Conservation (phyloP, 1,140 invertebrate genomes). For the Mesaphorura yosii region DNA sequence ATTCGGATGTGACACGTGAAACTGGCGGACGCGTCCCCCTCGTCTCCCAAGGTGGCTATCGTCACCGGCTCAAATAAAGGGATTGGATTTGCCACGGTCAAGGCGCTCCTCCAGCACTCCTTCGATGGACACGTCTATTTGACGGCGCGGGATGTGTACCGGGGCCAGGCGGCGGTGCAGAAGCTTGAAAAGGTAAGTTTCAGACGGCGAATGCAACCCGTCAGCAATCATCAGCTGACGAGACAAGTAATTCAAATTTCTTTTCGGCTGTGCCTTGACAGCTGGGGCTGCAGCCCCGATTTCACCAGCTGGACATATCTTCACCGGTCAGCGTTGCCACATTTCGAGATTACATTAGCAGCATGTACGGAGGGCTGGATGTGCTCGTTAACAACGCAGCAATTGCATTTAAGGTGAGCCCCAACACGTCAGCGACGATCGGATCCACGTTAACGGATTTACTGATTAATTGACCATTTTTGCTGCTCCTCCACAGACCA, state of each 20-base stretch:
- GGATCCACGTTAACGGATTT: too few relatives aligned
- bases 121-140: conserved; percentile 52
- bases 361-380: conserved; percentile 60
- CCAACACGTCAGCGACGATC: too few relatives aligned
- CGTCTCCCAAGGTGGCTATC: conserved; percentile 2
- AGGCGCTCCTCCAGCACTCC: conserved; percentile 49
- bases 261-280: too few relatives aligned
- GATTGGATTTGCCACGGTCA: conserved; percentile 56
- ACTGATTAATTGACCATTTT: too few relatives aligned
- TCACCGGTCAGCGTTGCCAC: conserved; percentile 45
- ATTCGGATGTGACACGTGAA: too few relatives aligned
- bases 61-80: conserved; percentile 66
- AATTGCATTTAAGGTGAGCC: conserved; percentile 51
- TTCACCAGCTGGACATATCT: conserved; percentile 56
- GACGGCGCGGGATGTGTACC: conserved; percentile 46
- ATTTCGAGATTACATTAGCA: conserved; percentile 48
- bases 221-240: too few relatives aligned
- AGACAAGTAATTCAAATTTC: too few relatives aligned
- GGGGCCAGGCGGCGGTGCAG: conserved; percentile 47
- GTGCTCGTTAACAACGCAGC: conserved; percentile 73
- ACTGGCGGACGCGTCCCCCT: too few relatives aligned
- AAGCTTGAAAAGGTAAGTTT: conserved; percentile 41
- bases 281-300: conserved; percentile 44
- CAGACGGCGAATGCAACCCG: too few relatives aligned
- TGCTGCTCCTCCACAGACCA: conserved; percentile 33